phyloP scores from a whole-genome alignment of 2,113 vertebrate species.

The Ploceus nigricollis region DNA sequence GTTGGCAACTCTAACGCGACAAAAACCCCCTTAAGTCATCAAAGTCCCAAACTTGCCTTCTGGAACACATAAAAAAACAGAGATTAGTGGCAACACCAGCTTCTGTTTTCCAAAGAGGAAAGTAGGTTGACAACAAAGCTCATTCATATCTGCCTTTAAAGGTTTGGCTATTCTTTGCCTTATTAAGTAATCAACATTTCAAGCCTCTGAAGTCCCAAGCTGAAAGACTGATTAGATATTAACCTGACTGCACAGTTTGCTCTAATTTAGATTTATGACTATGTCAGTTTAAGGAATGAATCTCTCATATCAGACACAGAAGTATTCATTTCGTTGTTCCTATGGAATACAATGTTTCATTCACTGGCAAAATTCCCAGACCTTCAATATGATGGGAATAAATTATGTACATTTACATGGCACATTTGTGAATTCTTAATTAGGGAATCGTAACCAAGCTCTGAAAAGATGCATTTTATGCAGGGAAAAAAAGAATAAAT shows the following conservation, averaged over 20 bases:
- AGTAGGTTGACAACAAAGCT: slow-evolving; percentile 11
- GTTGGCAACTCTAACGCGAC: not conserved
- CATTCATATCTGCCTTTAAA: not conserved
- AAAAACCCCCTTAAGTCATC: slow-evolving; percentile 20
- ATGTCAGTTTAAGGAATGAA: slow-evolving; percentile 57
- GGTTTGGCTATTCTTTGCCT: slow-evolving; percentile 8
- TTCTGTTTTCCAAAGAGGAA: slow-evolving; percentile 5
- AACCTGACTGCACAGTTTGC: slow-evolving; percentile 43
- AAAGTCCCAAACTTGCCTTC: slow-evolving; percentile 19
- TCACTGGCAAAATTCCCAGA: slow-evolving; percentile 74
- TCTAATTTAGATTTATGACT: slow-evolving; percentile 70
- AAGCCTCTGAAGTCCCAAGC: not conserved
- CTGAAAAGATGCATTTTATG: slow-evolving; percentile 58
- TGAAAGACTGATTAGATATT: slow-evolving; percentile 55
- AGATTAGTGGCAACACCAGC: not conserved
- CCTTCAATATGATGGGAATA: slow-evolving; percentile 67
- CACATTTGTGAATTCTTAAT: slow-evolving; percentile 70
- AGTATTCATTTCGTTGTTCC: slow-evolving; percentile 36
- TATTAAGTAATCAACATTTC: slow-evolving; percentile 49
- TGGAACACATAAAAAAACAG: not conserved
- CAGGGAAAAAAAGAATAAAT: slow-evolving; percentile 55
- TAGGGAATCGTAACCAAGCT: slow-evolving; percentile 57
- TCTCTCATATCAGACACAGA: slow-evolving; percentile 60
- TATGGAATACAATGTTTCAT: slow-evolving; percentile 65
- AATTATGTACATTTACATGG: slow-evolving; percentile 66